These are phyloP conservation scores for Vulpes vulpes DNA, from an alignment of 2,113 vertebrate species.

Conservation along the genomic window DNA sequence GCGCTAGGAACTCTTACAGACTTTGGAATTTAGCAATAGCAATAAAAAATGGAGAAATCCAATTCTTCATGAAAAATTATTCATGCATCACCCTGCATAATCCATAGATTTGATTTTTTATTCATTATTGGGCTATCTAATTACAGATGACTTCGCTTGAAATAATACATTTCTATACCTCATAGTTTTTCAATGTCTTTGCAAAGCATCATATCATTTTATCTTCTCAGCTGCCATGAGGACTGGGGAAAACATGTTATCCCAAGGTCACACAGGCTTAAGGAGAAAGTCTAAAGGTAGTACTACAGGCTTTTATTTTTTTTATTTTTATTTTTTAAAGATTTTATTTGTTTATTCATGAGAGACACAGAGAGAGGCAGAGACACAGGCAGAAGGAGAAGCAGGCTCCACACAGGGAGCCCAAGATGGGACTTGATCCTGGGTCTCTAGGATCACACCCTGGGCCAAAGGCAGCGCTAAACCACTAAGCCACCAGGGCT, in stretches of 20 bases:
- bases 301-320: background rate
- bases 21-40: background rate
- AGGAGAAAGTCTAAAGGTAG: background rate
- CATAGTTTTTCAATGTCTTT: slow-evolving; percentile 3
- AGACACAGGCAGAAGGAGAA: too few relatives aligned
- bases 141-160: background rate
- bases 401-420: too few relatives aligned
- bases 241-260: background rate
- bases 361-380: too few relatives aligned
- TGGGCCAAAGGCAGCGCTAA: too few relatives aligned
- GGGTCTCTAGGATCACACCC: too few relatives aligned
- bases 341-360: too few relatives aligned
- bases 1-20: background rate
- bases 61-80: background rate
- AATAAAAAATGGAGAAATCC: background rate
- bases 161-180: background rate
- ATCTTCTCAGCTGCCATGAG: slow-evolving; percentile 47
- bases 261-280: background rate
- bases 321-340: too few relatives aligned
- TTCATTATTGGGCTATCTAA: slow-evolving; percentile 16
- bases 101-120: slow-evolving; percentile 17
- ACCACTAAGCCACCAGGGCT: too few relatives aligned
- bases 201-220: background rate
- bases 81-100: background rate
- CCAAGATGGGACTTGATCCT: too few relatives aligned